These are phyloP conservation scores for Dasyurus viverrinus DNA, from an alignment of 2,113 vertebrate species.

Conservation along the genomic window DNA sequence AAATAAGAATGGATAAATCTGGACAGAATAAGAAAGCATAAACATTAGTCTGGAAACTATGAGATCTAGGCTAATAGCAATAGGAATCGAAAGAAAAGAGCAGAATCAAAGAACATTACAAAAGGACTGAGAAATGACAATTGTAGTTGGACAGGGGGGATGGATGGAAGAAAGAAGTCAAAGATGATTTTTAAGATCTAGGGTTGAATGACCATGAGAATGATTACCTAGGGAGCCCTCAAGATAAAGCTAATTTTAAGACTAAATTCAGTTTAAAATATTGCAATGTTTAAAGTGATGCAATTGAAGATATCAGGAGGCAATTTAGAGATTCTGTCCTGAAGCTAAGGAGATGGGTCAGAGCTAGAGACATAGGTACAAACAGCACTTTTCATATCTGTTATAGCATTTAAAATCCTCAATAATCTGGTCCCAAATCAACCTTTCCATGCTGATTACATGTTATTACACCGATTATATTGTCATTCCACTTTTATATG, in stretches of 20 bases:
- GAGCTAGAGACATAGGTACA: not conserved
- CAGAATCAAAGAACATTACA: not conserved
- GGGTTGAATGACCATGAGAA: not conserved
- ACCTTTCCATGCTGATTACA: not conserved
- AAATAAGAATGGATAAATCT: not conserved
- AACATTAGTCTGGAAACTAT: not conserved
- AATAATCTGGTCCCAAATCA: not conserved
- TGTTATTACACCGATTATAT: not conserved
- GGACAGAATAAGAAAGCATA: not conserved
- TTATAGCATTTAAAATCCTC: not conserved
- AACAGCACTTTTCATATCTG: not conserved
- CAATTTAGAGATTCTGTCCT: not conserved
- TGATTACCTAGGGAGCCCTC: not conserved
- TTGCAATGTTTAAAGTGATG: not conserved
- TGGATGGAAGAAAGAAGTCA: not conserved
- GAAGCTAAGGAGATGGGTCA: not conserved
- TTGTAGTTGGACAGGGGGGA: not conserved
- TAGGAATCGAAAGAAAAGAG: not conserved
- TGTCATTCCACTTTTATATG: not conserved
- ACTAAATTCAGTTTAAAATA: not conserved
- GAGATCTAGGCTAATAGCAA: not conserved
- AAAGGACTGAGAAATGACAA: not conserved
- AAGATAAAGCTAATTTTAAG: not conserved
- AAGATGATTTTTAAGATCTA: not conserved
- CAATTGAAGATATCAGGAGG: not conserved